Percentiles rank a stretch among this genome's conserved stretches.
These are phyloP conservation scores for Cephalophus harveyi DNA, from an alignment of 2,113 vertebrate genomes.

Conservation along the genomic window DNA sequence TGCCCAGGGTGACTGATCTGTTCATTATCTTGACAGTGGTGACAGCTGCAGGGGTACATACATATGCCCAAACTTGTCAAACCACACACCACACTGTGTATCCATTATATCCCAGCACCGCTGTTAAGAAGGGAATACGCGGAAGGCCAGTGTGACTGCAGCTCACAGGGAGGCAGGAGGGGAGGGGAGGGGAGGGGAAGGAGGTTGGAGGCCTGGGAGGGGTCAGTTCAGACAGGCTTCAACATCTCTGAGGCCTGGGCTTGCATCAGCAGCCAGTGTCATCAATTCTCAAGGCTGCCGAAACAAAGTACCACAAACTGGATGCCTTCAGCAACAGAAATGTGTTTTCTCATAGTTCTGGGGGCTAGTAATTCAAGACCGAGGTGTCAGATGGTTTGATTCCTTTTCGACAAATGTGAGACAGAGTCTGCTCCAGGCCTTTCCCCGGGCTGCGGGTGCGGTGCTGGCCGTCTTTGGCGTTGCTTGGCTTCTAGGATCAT, in stretches of 20 bases:
- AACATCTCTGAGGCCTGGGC: not conserved
- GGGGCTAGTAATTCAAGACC: not conserved
- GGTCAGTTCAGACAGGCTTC: not conserved
- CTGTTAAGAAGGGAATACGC: not conserved
- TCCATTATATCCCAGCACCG: not conserved
- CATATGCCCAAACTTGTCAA: not conserved
- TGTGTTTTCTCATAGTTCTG: not conserved
- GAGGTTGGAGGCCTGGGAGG: not conserved
- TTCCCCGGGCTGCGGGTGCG: not conserved
- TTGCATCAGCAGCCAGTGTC: not conserved
- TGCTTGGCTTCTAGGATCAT: not conserved
- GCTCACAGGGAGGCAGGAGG: accelerated
- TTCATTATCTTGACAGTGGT: not conserved
- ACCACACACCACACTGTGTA: accelerated
- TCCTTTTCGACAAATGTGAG: not conserved
- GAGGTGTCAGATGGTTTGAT: not conserved
- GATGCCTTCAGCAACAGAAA: not conserved
- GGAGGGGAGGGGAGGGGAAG: accelerated
- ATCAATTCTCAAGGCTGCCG: not conserved
- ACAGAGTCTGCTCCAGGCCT: not conserved
- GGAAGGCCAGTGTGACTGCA: no score
- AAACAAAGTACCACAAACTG: not conserved
- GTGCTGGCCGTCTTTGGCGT: not conserved
- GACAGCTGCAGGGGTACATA: accelerated
- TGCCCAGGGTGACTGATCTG: not conserved